Conservation (phyloP, 2,113 vertebrate species). For the Pseudolaguvia tuberculata region DNA sequence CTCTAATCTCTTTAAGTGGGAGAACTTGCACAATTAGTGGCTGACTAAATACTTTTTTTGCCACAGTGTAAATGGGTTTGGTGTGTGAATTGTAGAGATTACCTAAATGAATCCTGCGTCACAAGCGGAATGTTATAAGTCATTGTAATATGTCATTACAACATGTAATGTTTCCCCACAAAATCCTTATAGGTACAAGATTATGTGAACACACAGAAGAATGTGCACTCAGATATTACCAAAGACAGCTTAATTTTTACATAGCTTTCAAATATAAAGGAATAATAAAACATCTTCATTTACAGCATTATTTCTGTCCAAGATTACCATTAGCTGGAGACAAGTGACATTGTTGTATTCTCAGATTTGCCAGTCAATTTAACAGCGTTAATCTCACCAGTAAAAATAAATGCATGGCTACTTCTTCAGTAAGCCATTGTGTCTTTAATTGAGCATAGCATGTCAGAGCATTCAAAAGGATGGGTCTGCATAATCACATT, state of each 20-base stretch:
- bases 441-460: conserved; percentile 60
- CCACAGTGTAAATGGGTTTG: not conserved
- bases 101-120: not conserved
- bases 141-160: not conserved
- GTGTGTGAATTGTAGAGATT: not conserved
- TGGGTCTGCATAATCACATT: conserved; percentile 65
- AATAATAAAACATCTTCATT: not conserved
- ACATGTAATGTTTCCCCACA: not conserved
- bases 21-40: no score
- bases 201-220: not conserved
- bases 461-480: conserved; percentile 53
- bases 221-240: not conserved
- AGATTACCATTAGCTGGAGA: not conserved
- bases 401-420: conserved; percentile 57
- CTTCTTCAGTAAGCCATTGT: conserved; percentile 52
- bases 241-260: not conserved
- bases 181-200: conserved; percentile 7
- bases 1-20: no score
- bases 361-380: conserved; percentile 56
- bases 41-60: no score
- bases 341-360: conserved; percentile 43
- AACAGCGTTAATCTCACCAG: conserved; percentile 49
- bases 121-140: not conserved
- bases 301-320: not conserved
- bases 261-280: no score